Base-by-base conservation (phyloP, 2,797 vertebrate species). In the Remorina albescens region DNA sequence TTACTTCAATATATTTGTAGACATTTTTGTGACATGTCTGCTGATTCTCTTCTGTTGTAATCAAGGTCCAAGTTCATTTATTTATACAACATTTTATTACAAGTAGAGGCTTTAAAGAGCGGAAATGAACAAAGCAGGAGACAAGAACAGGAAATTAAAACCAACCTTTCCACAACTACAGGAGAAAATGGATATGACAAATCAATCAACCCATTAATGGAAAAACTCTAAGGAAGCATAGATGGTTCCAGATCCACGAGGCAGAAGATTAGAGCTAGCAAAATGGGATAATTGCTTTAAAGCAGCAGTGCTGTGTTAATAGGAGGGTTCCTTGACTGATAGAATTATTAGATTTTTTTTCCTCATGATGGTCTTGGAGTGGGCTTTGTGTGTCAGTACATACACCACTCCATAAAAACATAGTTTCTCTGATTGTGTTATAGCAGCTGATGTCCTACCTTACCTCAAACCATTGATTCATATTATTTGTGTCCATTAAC, bases 51-150 rank as follows among this genome's bases (percentile, higher is more conserved):
- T 19, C 19, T n/a, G 26, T 16, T 50, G 44, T 50, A 41, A 32
- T 60, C 3, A 6, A 42, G 25, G 51, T 30, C 67, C 19, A 64
- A 19, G 25, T 57, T 71, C 0, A 62, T 80, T 47, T 46, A 26
- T 46, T 57, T 63, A 23, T 55, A 74, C 55, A 60, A 55, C 50
- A 34, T 67, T 58, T 67, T 3, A 42, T 60, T 18, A 44, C 41
- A 55, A 59, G 32, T 10, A 34, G 25, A 18, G 47, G 39, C n/a
- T 21, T 34, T 26, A 23, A 15, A 56, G 6, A 23, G 26, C 25
- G 23, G 34, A n/a, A 16, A 51, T 30, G 26, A 56, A 56, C 23
- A 30, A 12, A 30, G n/a, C 19, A 30, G 12, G 18, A 21, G 51
- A 26, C n/a, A 39, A 37, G 21, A 68, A 57, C 8, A 63, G 44